Base-by-base conservation (phyloP, 2,888 invertebrate genomes). In the Sphaerophoria rueppellii region DNA sequence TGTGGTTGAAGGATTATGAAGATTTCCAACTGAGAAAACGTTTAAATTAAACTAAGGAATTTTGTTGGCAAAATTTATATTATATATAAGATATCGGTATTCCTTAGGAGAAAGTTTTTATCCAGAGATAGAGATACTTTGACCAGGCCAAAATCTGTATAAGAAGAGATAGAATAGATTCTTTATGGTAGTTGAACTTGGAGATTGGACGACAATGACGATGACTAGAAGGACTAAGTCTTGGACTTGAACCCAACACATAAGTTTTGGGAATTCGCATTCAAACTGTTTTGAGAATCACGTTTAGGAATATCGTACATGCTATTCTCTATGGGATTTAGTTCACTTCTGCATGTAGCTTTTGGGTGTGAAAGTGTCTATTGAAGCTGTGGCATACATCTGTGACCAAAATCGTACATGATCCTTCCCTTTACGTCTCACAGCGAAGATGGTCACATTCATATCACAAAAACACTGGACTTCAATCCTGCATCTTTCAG, bases 1-100 rank as follows among this genome's bases (percentile, higher is more conserved):
- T 85, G 80, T 76, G 80, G 72, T 72, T 80, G 54, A 72, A 75
- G 85, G 76, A 85, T 85, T 81, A 81, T 85, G 85, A 85, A 81
- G 85, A 85, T 81, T 73, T 85, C 85, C 76, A 85, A 76, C 76
- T 63, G 81, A 81, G 81, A 81, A 81, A 81, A 85, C 81, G 85
- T 81, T 85, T 81, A 81, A 85, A 85, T 85, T 85, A 81, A 85
- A 85, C 83, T 61, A 35, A 76, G 61, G 69, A 80, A 50, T 81
- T 81, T 69, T 58, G 58, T 71, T 79, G 52, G 67, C 67, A 65
- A 48, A 71, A 78, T 70, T 67, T 50, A 50, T 71, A 43, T 54
- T 35, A 43, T 16, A 32, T 43, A 32, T 43, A 60, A 54, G 46
- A 65, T 35, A 37, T 67, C 24, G 37, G 52, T 52, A 16, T 52